Percentiles rank a stretch among this genome's conserved stretches.
phyloP scores from a whole-genome alignment of 1,140 invertebrate species.

The Drosophila quadrilineata region DNA sequence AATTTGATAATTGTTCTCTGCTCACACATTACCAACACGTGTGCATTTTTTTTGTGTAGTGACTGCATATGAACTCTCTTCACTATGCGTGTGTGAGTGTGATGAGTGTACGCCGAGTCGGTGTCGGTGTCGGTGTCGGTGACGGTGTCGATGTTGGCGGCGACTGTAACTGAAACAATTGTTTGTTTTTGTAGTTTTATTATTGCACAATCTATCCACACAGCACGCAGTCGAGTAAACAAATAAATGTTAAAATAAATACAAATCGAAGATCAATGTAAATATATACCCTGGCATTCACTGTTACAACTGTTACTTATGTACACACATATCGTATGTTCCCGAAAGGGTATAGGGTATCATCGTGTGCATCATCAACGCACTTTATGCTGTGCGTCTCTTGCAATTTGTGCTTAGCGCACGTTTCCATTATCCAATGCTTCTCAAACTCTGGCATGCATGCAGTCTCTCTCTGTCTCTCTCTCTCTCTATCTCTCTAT shows the following conservation, averaged over 20 bases:
- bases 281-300: slow-evolving; percentile 3
- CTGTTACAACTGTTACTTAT: background rate
- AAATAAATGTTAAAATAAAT: background rate
- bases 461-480: background rate
- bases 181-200: slow-evolving; percentile 71
- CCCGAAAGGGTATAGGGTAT: slow-evolving; percentile 1
- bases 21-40: background rate
- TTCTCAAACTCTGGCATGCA: slow-evolving; percentile 15
- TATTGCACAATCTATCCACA: slow-evolving; percentile 69
- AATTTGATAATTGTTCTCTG: slow-evolving; percentile 46
- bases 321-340: background rate
- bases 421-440: slow-evolving; percentile 3
- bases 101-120: slow-evolving; percentile 31
- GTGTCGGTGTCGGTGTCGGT: too few relatives aligned
- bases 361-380: background rate
- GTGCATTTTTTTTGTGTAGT: background rate
- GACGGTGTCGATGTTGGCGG: background rate
- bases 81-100: slow-evolving; percentile 6
- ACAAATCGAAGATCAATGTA: background rate
- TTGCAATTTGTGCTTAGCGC: slow-evolving; percentile 2
- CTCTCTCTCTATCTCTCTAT: background rate
- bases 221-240: slow-evolving; percentile 37
- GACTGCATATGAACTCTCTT: background rate
- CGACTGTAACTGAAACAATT: slow-evolving; percentile 47
- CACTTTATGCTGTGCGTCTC: background rate